Evolutionary conservation across 2,888 invertebrate species (phyloP).

Genomic region (Campoplex capitator): DNA sequence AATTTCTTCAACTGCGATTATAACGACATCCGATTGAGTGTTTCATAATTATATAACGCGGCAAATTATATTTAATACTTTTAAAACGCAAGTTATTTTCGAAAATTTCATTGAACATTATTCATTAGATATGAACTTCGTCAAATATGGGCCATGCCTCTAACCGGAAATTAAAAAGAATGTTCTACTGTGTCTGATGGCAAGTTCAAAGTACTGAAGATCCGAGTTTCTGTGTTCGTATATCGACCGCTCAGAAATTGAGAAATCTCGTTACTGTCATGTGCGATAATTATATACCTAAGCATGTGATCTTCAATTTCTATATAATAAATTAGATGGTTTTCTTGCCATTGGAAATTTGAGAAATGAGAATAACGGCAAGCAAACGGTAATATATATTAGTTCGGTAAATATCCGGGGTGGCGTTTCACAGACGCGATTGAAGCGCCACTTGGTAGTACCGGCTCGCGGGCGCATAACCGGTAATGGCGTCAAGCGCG

Average conservation of each 20-base stretch:
- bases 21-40: neutral
- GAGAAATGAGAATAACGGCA: neutral
- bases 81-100: neutral
- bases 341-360: neutral
- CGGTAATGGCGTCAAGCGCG: slow-evolving; percentile 67
- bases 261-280: neutral
- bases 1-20: neutral
- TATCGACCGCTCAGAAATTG: neutral
- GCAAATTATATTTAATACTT: neutral
- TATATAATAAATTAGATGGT: neutral
- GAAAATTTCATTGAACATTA: neutral
- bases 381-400: neutral
- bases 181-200: neutral
- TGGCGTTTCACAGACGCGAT: neutral
- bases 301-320: neutral
- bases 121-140: neutral
- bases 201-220: neutral
- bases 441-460: slow-evolving; percentile 12
- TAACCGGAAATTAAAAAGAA: neutral
- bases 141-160: neutral
- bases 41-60: neutral
- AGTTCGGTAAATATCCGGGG: neutral
- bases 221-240: neutral
- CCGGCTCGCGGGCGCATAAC: slow-evolving; percentile 56
- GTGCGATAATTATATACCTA: neutral